Percentiles rank a stretch among this genome's conserved stretches.
Conservation (phyloP, 2,797 vertebrate genomes). For the Pempheris klunzingeri region DNA sequence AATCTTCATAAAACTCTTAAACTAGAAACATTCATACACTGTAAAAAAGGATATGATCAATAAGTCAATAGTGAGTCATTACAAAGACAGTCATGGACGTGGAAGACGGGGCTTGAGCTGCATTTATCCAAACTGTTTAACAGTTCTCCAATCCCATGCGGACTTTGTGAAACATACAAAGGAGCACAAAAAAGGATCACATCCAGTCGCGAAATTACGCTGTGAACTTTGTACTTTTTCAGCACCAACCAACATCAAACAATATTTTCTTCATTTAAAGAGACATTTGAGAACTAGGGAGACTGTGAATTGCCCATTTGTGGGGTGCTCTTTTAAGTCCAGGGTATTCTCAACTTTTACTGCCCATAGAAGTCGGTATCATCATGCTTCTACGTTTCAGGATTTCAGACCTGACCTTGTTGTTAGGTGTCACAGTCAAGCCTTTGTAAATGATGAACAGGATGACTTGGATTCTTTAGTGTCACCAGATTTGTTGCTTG, state of each 20-base stretch:
- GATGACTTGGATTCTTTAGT: too few relatives aligned
- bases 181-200: constrained; percentile 3
- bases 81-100: constrained; percentile 8
- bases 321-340: constrained; percentile 3
- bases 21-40: too few relatives aligned
- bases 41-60: too few relatives aligned
- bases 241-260: constrained; percentile 18
- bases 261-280: constrained; percentile 22
- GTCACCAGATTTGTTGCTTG: too few relatives aligned
- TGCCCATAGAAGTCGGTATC: constrained; percentile 1
- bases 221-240: constrained; percentile 24
- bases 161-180: constrained; percentile 5
- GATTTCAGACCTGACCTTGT: not conserved
- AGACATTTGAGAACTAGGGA: constrained; percentile 2
- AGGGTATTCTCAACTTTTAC: constrained; percentile 17
- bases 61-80: constrained; percentile 17
- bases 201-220: constrained; percentile 10
- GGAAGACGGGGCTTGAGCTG: not conserved
- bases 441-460: not conserved
- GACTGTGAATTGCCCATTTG: constrained; percentile 16
- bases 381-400: not conserved
- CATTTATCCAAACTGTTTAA: not conserved
- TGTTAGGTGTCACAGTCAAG: not conserved
- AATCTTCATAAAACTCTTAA: too few relatives aligned
- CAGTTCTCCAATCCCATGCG: too few relatives aligned